Conservation (phyloP, 2,797 vertebrate genomes). For the Chiroxiphia lanceolata region DNA sequence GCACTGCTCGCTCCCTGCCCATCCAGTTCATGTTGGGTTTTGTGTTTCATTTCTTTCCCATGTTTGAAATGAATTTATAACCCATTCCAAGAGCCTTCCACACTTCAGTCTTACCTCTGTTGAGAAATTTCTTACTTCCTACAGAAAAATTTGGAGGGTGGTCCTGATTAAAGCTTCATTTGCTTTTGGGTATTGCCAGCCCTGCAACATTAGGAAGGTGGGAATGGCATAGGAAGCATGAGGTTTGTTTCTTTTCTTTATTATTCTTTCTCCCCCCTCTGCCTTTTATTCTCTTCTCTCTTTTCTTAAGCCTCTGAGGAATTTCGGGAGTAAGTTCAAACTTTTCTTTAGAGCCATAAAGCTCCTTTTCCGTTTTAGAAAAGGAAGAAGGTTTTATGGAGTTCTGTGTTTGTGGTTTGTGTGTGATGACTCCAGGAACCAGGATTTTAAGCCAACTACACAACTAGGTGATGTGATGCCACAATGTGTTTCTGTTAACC, state of each 20-base stretch:
- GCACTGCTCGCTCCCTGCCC: neutral
- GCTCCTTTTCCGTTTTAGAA: neutral
- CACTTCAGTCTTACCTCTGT: neutral
- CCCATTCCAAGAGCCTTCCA: neutral
- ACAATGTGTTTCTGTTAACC: neutral
- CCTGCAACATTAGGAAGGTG: neutral
- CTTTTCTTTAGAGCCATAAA: conserved; percentile 35
- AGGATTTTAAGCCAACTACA: neutral
- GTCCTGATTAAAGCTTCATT: neutral
- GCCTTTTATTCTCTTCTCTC: neutral
- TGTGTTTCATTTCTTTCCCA: neutral
- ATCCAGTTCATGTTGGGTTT: neutral
- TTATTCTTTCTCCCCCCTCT: neutral
- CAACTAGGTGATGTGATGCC: neutral
- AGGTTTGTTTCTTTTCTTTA: neutral
- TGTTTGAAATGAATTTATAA: neutral
- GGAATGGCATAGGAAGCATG: neutral
- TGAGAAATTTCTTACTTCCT: neutral
- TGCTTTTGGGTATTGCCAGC: neutral
- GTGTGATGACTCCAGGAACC: neutral
- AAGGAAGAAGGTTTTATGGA: conserved; percentile 20
- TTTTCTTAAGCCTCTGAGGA: conserved; percentile 46
- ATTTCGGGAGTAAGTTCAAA: conserved; percentile 46
- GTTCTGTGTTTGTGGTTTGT: neutral
- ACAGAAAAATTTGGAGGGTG: neutral